Evolutionary conservation across 2,797 vertebrate species (phyloP).

Genomic region (Gallinago nigripennis): DNA sequence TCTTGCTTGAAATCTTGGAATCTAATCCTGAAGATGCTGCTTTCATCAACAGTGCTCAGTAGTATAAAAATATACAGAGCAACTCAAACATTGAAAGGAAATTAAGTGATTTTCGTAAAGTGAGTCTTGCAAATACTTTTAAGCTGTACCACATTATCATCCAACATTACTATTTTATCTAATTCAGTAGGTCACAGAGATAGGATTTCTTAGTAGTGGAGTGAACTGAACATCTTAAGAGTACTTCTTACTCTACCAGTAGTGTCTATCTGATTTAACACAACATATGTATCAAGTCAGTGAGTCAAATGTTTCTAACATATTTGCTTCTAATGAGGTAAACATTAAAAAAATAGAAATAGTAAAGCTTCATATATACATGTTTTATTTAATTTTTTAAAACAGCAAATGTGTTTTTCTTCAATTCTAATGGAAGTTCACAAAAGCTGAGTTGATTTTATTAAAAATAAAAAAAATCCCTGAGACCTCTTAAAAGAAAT

Average conservation of each 20-base stretch:
- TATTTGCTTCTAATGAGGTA: background rate
- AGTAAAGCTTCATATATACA: background rate
- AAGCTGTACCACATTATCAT: background rate
- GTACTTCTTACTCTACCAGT: background rate
- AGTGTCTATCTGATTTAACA: background rate
- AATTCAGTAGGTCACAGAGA: background rate
- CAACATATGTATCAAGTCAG: background rate
- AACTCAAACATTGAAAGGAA: background rate
- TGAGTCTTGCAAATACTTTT: background rate
- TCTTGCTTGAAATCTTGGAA: background rate
- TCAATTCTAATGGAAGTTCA: background rate
- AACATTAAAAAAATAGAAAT: background rate
- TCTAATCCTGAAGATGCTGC: background rate
- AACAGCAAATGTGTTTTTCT: background rate
- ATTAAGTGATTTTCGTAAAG: background rate
- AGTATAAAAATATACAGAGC: background rate
- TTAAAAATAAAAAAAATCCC: background rate
- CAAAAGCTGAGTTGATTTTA: background rate
- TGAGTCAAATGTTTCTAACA: background rate
- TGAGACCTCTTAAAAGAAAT: background rate
- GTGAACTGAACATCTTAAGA: background rate
- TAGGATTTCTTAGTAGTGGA: background rate
- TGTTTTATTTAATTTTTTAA: background rate
- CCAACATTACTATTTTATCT: background rate
- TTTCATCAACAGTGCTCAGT: background rate